Conservation (phyloP, 37 sponge, comb jelly and placozoan species). For the Cliona cf. orientalis region DNA sequence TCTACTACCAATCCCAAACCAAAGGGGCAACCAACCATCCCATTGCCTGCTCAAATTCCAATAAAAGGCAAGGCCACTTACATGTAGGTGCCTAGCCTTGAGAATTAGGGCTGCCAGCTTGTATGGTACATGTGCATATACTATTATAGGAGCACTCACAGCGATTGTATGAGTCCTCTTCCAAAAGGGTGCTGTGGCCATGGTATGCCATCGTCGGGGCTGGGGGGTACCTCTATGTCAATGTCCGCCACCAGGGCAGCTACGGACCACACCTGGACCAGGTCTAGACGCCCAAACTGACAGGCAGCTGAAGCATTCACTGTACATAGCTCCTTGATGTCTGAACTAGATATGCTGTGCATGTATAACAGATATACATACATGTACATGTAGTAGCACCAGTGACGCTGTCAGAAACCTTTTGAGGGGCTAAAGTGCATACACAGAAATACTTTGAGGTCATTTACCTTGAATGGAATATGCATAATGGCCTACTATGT, state of each 20-base stretch:
- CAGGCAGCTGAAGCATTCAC: constrained; percentile 55
- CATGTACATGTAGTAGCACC: too few species aligned
- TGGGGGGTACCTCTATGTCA: constrained; percentile 7
- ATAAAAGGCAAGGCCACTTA: too few species aligned
- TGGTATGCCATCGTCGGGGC: constrained; percentile 26
- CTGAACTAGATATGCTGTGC: constrained; percentile 33
- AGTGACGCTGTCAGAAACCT: too few species aligned
- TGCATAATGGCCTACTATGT: too few species aligned
- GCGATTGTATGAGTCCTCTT: constrained; percentile 68
- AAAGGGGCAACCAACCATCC: too few species aligned
- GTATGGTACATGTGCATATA: background rate
- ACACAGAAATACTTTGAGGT: too few species aligned
- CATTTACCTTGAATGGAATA: too few species aligned
- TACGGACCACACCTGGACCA: constrained; percentile 73
- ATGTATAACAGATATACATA: background rate
- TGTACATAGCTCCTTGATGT: constrained; percentile 53
- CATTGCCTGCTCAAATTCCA: too few species aligned
- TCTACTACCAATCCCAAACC: background rate
- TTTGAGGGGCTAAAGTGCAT: too few species aligned
- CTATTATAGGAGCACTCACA: constrained; percentile 45
- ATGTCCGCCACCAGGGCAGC: constrained; percentile 46
- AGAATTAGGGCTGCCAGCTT: too few species aligned
- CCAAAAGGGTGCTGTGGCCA: constrained; percentile 80
- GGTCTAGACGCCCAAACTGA: constrained; percentile 45
- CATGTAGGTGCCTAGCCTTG: too few species aligned